These are phyloP conservation scores for Cotesia chilonis DNA, from an alignment of 1,140 invertebrate species.

Conservation along the genomic window DNA sequence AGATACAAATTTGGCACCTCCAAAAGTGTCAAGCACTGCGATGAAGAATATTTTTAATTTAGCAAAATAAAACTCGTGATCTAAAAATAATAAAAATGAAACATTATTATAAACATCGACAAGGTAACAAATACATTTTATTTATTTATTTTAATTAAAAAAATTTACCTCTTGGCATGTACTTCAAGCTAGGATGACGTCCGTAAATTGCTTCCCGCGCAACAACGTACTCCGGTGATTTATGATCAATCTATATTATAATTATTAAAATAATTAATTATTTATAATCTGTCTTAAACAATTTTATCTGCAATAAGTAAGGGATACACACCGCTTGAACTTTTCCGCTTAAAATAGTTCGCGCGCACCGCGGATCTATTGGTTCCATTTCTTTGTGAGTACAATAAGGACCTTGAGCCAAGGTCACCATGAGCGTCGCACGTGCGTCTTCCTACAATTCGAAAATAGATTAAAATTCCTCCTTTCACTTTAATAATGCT, in stretches of 20 bases:
- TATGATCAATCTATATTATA: slow-evolving; percentile 67
- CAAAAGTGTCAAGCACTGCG: slow-evolving; percentile 78
- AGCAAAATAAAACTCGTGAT: slow-evolving; percentile 79
- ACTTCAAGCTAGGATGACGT: slow-evolving; percentile 75
- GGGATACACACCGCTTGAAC: slow-evolving; percentile 69
- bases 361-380: slow-evolving; percentile 82
- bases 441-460: slow-evolving; percentile 69
- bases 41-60: slow-evolving; percentile 78
- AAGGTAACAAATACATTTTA: background rate
- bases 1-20: slow-evolving; percentile 74
- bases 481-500: background rate
- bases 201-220: slow-evolving; percentile 72
- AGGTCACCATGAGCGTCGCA: slow-evolving; percentile 73
- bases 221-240: slow-evolving; percentile 69
- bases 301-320: background rate
- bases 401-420: slow-evolving; percentile 77
- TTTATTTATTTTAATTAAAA: too few relatives aligned
- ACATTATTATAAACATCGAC: background rate
- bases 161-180: slow-evolving; percentile 69
- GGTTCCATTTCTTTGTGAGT: slow-evolving; percentile 72
- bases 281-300: slow-evolving; percentile 31
- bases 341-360: slow-evolving; percentile 76
- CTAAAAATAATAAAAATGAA: slow-evolving; percentile 60
- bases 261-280: slow-evolving; percentile 35
- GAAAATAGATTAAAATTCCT: slow-evolving; percentile 43